Percentiles rank a stretch among this genome's conserved stretches.
Evolutionary conservation across 2,113 vertebrate species (phyloP).

Genomic region (Aramus guarauna): DNA sequence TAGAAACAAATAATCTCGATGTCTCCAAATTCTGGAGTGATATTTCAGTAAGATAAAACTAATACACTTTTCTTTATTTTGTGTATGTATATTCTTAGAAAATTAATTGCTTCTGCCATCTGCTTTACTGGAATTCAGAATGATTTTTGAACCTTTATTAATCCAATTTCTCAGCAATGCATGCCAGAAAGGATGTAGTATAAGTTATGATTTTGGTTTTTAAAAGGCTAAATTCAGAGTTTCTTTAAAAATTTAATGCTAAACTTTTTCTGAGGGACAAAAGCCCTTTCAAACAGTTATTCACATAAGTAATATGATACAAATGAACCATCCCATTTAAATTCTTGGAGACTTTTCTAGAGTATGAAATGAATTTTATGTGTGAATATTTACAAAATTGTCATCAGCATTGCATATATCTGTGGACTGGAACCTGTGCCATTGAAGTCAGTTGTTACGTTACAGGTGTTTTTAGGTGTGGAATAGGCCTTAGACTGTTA

Average conservation of each 20-base stretch:
- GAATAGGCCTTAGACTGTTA: not conserved
- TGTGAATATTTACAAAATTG: not conserved
- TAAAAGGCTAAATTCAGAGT: not conserved
- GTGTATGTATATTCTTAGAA: not conserved
- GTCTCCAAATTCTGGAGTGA: slow-evolving; percentile 97
- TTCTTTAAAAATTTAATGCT: not conserved
- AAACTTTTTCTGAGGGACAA: not conserved
- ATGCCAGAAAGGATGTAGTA: not conserved
- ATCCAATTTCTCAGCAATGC: not conserved
- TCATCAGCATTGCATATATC: not conserved
- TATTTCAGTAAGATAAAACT: slow-evolving; percentile 87
- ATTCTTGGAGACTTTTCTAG: not conserved
- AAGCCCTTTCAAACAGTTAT: not conserved
- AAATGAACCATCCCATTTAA: not conserved
- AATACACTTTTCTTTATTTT: not conserved
- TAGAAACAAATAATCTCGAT: slow-evolving; percentile 90
- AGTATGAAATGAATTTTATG: not conserved
- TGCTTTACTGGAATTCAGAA: not conserved
- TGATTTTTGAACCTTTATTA: not conserved
- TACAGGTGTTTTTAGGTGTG: not conserved
- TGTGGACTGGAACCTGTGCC: not conserved
- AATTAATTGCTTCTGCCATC: not conserved
- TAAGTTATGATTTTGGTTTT: not conserved
- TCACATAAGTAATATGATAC: not conserved
- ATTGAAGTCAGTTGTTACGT: not conserved